Base-by-base conservation (phyloP, 1,140 invertebrate genomes). In the Augochlora pura region DNA sequence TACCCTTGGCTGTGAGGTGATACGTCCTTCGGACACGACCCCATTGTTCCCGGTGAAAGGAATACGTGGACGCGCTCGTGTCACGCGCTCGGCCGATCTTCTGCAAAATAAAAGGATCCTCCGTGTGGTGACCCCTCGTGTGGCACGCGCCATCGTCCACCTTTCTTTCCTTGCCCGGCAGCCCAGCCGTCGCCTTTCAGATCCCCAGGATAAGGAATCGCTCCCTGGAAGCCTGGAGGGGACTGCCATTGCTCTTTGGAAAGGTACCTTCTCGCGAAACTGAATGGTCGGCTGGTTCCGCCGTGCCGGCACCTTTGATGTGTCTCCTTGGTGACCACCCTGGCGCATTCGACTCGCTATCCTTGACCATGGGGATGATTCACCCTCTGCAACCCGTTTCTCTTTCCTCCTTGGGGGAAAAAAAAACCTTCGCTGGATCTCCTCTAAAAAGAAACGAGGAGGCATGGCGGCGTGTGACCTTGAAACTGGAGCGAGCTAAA, bases 1-100 rank as follows among this genome's bases (percentile, higher is more conserved):
- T 81, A 78, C 76, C 82, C 77, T 81, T 66, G 74, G 77, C 54
- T 82, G 62, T 27, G 71, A 82, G 75, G 81, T 87, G 79, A 81
- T 62, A 82, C 77, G 76, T 85, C 68, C 62, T 85, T 74, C 79
- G 73, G 64, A 32, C 60, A 74, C 65, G 69, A 72, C 79, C 65
- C 71, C 63, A 82, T 80, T 82, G 64, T 78, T 49, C 69, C 64
- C 16, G 52, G 76, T 80, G 77, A 83, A 85, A 83, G 81, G 65
- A 82, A 83, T 81, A 76, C 80, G 64, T 76, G 82, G 81, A 82
- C 77, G 49, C 49, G 18, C 57, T 80, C 59, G 80, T 82, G 74
- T 74, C 81, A 63, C 76, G 74, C 60, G 42, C 42, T 12, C 42
- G 80, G 67, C 73, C 70, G 32, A 81, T 85, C 68, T 79, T 81